phyloP scores from a whole-genome alignment of 1,140 invertebrate genomes.

The Helicoverpa armigera region DNA sequence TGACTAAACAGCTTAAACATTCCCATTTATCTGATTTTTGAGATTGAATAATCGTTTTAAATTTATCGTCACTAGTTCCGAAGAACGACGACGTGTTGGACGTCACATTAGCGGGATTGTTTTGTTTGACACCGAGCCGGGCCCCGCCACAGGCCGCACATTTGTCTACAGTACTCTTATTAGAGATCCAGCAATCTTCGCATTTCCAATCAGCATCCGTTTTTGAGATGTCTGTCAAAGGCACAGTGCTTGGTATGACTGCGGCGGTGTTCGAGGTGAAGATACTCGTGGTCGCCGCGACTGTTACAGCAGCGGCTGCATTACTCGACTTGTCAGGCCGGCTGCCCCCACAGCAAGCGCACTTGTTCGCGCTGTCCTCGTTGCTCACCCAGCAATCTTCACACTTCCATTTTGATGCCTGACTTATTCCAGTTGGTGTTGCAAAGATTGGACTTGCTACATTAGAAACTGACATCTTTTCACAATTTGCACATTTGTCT shows the following conservation, averaged over 20 bases:
- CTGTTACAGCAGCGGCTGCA: background rate
- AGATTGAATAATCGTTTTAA: slow-evolving; percentile 68
- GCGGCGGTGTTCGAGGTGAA: background rate
- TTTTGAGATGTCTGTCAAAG: slow-evolving; percentile 79
- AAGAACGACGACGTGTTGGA: slow-evolving; percentile 42
- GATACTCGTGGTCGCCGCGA: background rate
- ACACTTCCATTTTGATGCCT: slow-evolving; percentile 88
- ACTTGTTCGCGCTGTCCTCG: slow-evolving; percentile 85
- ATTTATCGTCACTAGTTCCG: slow-evolving; percentile 6
- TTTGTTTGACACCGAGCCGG: slow-evolving; percentile 78
- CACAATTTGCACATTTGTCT: slow-evolving; percentile 48
- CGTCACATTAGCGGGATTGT: slow-evolving; percentile 10
- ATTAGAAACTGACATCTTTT: slow-evolving; percentile 27
- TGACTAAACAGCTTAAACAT: slow-evolving; percentile 89
- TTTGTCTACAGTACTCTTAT: slow-evolving; percentile 84
- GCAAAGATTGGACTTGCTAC: background rate
- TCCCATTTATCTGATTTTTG: slow-evolving; percentile 88
- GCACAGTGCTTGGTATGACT: background rate
- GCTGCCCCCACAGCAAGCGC: slow-evolving; percentile 87
- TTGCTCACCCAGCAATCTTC: slow-evolving; percentile 89
- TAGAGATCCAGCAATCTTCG: slow-evolving; percentile 88
- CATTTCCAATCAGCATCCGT: slow-evolving; percentile 87
- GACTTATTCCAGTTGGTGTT: background rate
- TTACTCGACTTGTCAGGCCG: background rate
- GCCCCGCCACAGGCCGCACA: slow-evolving; percentile 87